These are phyloP conservation scores for Corythaixoides concolor DNA, from an alignment of 2,113 vertebrate genomes.

Conservation along the genomic window DNA sequence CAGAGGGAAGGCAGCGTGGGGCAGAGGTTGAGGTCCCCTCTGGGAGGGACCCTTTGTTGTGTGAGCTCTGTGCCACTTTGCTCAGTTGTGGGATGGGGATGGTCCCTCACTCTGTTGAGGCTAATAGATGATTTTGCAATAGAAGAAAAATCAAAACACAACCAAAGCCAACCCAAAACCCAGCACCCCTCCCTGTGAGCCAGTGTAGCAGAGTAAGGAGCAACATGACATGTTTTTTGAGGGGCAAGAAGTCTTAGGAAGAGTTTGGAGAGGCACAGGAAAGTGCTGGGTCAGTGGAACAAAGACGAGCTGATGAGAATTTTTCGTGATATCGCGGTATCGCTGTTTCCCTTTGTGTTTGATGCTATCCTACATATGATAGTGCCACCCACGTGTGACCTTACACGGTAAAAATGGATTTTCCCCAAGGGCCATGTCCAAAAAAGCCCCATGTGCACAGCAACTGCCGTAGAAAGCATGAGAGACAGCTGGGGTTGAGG, in stretches of 20 bases:
- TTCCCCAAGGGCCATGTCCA: neutral
- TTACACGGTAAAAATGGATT: neutral
- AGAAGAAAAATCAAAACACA: neutral
- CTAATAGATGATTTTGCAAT: neutral
- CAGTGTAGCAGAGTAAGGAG: neutral
- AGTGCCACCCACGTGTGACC: neutral
- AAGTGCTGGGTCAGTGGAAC: neutral
- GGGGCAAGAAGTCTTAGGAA: neutral
- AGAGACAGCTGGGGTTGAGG: neutral
- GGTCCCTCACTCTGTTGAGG: rapidly evolving
- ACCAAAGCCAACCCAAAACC: neutral
- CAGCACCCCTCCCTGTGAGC: neutral
- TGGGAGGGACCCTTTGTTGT: neutral
- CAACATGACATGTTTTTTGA: rapidly evolving
- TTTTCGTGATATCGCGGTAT: rapidly evolving
- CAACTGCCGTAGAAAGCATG: neutral
- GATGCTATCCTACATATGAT: neutral
- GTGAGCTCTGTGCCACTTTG: neutral
- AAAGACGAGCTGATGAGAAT: neutral
- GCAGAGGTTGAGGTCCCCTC: neutral
- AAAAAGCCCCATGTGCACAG: neutral
- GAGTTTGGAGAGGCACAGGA: neutral
- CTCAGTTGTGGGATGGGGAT: neutral
- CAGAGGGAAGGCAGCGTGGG: rapidly evolving
- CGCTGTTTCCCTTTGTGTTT: neutral